Conservation (phyloP, 2,797 vertebrate genomes). For the Sebastes diaconus region DNA sequence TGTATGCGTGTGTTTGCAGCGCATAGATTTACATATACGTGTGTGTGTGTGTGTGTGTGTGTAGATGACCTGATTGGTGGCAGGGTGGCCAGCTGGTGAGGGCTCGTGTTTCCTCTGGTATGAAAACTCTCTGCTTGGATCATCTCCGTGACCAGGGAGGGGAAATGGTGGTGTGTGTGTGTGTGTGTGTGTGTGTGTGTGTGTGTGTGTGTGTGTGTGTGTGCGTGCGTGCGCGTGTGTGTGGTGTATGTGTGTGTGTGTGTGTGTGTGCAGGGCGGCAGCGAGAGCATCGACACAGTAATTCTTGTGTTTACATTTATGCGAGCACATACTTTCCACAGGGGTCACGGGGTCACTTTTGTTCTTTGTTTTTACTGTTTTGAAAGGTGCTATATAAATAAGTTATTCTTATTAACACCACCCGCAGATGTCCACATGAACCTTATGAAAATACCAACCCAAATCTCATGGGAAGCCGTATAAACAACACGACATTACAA, state of each 20-base stretch:
- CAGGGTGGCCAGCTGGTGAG: slow-evolving; percentile 77
- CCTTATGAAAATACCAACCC: not conserved
- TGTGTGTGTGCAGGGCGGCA: not conserved
- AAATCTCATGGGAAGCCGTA: too few species aligned
- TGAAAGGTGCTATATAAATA: not conserved
- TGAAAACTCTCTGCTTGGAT: slow-evolving; percentile 65
- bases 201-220: not conserved
- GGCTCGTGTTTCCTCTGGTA: slow-evolving; percentile 73
- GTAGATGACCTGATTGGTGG: slow-evolving; percentile 74
- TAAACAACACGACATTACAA: too few species aligned
- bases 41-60: not conserved
- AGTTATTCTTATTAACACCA: too few species aligned
- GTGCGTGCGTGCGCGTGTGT: not conserved
- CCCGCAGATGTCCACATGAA: not conserved
- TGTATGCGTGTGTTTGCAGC: not conserved
- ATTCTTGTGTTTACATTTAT: slow-evolving; percentile 18
- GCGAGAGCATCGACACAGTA: not conserved
- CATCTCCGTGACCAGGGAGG: slow-evolving; percentile 43
- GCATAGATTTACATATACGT: not conserved
- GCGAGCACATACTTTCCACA: not conserved
- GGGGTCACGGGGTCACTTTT: not conserved
- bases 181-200: not conserved
- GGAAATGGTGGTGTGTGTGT: not conserved
- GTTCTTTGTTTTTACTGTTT: not conserved
- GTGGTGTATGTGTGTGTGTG: not conserved